These are phyloP conservation scores for Balaeniceps rex DNA, from an alignment of 2,113 vertebrate species.

Conservation along the genomic window DNA sequence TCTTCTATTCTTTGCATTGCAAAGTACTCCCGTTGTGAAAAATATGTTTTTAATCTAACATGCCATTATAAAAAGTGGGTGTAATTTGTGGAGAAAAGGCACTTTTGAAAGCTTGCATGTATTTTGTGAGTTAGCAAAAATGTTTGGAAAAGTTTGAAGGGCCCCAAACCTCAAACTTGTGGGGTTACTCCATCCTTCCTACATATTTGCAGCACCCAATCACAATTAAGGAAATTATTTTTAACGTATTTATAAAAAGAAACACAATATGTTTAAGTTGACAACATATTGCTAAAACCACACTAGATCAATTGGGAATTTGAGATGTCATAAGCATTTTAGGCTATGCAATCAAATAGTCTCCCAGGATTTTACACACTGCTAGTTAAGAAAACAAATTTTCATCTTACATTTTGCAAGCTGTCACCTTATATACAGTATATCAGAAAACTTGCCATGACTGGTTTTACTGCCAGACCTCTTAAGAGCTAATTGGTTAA, in stretches of 20 bases:
- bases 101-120: not conserved
- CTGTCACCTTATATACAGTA: slow-evolving; percentile 74
- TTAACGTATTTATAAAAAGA: slow-evolving; percentile 25
- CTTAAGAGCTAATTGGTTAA: slow-evolving; percentile 79
- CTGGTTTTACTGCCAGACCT: slow-evolving; percentile 72
- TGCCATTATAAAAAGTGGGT: not conserved
- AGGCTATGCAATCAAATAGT: slow-evolving; percentile 59
- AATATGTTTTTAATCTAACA: not conserved
- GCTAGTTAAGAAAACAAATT: slow-evolving; percentile 78
- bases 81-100: not conserved
- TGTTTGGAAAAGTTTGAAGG: not conserved
- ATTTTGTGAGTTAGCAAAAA: slow-evolving; percentile 23
- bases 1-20: not conserved
- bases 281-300: slow-evolving; percentile 58
- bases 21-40: not conserved
- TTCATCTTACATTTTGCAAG: slow-evolving; percentile 79
- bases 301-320: slow-evolving; percentile 54
- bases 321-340: slow-evolving; percentile 64
- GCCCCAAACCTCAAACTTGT: not conserved
- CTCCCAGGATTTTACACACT: slow-evolving; percentile 75
- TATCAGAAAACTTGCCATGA: slow-evolving; percentile 73
- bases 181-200: not conserved
- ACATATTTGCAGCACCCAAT: not conserved
- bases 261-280: slow-evolving; percentile 32
- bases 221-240: slow-evolving; percentile 35